Base-by-base conservation (phyloP, 1,140 invertebrate genomes). In the Drosophila navojoa region DNA sequence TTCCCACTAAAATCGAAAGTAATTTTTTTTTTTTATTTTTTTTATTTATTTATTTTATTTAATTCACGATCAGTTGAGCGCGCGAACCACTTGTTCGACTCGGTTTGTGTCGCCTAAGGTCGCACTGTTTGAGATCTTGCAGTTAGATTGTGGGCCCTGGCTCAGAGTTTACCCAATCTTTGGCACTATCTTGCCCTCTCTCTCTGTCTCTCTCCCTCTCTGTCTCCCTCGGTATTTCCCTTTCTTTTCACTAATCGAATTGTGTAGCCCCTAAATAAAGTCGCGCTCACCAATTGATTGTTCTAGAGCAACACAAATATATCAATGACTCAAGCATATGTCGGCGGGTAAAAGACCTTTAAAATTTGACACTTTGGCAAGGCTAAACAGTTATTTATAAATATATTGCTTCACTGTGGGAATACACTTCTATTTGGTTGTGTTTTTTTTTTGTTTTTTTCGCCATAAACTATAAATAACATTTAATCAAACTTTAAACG, bases 1-100 rank as follows among this genome's bases (percentile, higher is more conserved):
- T 69, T 66, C 57, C 59, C 64, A 73, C 35, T 15, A 70, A 81
- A 81, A 86, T 86, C 76, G 78, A 86, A 87, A 81, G 78, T 87
- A 40, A 78, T 86, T 85, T 85, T 82, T 15, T 3, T 85, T 85
- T 82, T 72, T 42, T n/a, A 1, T 22, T 22, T 22, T 22, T 22
- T 2, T 3, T 22, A 1, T 11, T 11, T 11, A 38, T 11, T 38
- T n/a, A n/a, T n/a, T 38, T 13, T 38, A 75, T 80, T 85, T 80
- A 78, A 85, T 85, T 80, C 75, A 81, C 77, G 50, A 80, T 66
- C 55, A 64, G 66, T 67, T 60, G 59, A 78, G 75, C 67, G 70
- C 74, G 63, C 58, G 11, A 2, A 63, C 68, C 64, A 73, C 67
- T 82, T 74, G 71, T 47, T 22, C 42, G 25, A 35, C 5, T 42